phyloP scores from a whole-genome alignment of 2,113 vertebrate species.

The Gnathonemus longibarbis region DNA sequence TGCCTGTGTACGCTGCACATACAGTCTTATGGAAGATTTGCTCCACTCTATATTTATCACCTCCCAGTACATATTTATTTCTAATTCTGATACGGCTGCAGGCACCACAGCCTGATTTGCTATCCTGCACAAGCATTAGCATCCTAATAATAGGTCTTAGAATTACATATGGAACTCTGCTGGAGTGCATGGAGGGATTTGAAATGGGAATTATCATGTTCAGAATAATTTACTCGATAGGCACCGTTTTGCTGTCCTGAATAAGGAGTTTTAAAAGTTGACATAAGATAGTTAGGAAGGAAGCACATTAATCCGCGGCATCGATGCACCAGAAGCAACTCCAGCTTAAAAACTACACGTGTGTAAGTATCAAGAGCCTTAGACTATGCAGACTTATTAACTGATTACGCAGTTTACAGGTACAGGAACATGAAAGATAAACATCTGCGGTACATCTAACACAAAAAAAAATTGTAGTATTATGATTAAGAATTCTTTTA shows the following conservation, averaged over 20 bases:
- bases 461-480: not conserved
- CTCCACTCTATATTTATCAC: conserved; percentile 69
- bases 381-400: not conserved
- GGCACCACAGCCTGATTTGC: conserved; percentile 63
- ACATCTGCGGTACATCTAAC: not conserved
- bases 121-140: conserved; percentile 66
- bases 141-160: conserved; percentile 65
- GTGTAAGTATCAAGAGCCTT: not conserved
- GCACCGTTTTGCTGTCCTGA: conserved; percentile 53
- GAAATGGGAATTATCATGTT: conserved; percentile 69
- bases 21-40: conserved; percentile 61
- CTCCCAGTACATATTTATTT: conserved; percentile 71
- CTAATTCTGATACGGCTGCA: conserved; percentile 70
- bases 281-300: conserved; percentile 50
- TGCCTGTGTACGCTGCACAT: conserved; percentile 55
- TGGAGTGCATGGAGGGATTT: conserved; percentile 67
- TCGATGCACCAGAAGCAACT: not conserved
- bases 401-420: not conserved
- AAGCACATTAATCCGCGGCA: not conserved
- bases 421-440: not conserved
- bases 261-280: conserved; percentile 48
- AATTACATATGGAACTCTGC: conserved; percentile 66
- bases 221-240: conserved; percentile 62
- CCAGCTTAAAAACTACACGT: not conserved
- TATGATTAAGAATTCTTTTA: not conserved